Evolutionary conservation across 2,113 vertebrate genomes (phyloP), one percentile per base, ranked within the genome.

Genomic region (Triplophysa dalaica): DNA sequence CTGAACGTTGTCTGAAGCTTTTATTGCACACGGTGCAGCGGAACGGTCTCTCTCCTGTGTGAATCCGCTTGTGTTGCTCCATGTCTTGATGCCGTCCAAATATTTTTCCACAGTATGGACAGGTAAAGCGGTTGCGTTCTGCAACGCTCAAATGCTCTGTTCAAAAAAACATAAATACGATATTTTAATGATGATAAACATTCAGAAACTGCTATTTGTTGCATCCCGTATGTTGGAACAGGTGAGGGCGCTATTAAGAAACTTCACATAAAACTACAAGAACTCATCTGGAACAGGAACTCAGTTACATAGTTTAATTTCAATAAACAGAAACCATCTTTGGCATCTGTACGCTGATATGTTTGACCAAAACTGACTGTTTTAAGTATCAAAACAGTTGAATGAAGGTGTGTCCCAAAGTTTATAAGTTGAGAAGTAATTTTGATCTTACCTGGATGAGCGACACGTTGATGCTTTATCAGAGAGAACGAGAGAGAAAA

Each of bases 11-110:
- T 41, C 81, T 63, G 14, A 82, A 82, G 16, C 75, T 77, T 65
- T 82, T 82, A 52, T 73, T 72, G 69, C 81, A 82, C 45, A 65
- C 61, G 0, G 33, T 29, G 75, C 81, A 82, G 5, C 70, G 67
- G 33, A 82, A 82, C 19, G 81, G 81, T 43, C 76, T 70, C 75
- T 82, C 81, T 4, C 75, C 81, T 0, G 81, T 82, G 81, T 82
- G 81, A 22, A 78, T 78, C 52, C 75, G 67, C 10, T 77, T 67
- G 10, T 82, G 75, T 3, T 82, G 75, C 67, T 70, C 67, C 75
- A 82, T 48, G 2, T 70, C 61, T 64, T 77, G 81, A 48, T 45
- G 75, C 0, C 67, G 33, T 14, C 75, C 67, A 10, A 82, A 82
- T 45, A 64, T 82, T 60, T 64, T 64, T 11, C 75, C 66, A 29